A percentile compares a stretch with the other conserved stretches of the same genome.
These are phyloP conservation scores for Harpagoxenus sublaevis DNA, from an alignment of 2,888 invertebrate species.

Conservation along the genomic window DNA sequence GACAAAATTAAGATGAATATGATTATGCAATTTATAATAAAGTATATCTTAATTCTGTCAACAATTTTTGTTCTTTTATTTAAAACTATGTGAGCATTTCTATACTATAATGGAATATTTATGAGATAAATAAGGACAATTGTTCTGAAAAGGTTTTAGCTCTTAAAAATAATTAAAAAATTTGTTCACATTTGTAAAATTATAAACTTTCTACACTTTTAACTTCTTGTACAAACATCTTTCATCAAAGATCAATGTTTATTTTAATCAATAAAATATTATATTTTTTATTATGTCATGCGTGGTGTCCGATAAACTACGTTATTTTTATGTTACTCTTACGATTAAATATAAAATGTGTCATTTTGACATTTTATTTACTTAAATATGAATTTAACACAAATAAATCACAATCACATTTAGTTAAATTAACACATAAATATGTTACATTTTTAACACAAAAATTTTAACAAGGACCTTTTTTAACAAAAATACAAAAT, in stretches of 20 bases:
- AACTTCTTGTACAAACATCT: background rate
- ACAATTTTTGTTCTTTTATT: slow-evolving; percentile 26
- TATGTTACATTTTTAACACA: too few species aligned
- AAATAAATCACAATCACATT: too few species aligned
- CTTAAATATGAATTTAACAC: too few species aligned
- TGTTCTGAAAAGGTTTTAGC: background rate
- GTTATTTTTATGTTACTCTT: too few species aligned
- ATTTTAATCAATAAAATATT: background rate
- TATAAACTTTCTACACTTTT: background rate
- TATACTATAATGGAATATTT: background rate
- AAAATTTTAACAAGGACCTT: too few species aligned
- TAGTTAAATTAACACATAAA: too few species aligned
- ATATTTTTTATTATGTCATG: background rate
- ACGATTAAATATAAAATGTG: too few species aligned
- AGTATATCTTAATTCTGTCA: slow-evolving; percentile 56
- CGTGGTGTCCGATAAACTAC: too few species aligned
- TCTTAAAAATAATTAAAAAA: background rate
- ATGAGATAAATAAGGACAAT: slow-evolving; percentile 3
- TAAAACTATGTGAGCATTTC: background rate
- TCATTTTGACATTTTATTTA: too few species aligned
- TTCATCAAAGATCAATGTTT: background rate
- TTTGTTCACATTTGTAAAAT: background rate
- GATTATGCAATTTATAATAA: slow-evolving; percentile 65
- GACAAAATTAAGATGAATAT: slow-evolving; percentile 58
- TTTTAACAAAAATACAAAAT: too few species aligned